These are phyloP conservation scores for Barypeithes pellucidus DNA, from an alignment of 2,888 invertebrate genomes.

Conservation along the genomic window DNA sequence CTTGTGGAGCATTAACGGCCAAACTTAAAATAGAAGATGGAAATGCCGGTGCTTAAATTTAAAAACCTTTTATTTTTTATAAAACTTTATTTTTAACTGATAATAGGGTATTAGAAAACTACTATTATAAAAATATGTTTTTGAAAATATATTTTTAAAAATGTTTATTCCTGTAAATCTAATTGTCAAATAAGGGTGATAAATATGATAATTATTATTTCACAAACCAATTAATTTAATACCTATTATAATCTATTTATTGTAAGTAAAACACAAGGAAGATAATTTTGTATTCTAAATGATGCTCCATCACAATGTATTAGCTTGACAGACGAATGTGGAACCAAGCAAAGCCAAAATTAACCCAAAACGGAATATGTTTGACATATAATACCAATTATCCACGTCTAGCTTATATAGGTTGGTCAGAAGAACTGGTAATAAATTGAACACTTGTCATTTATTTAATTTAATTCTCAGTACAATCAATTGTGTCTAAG, in stretches of 20 bases:
- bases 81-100: not conserved
- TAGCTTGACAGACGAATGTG: constrained; percentile 15
- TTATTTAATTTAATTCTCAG: no score
- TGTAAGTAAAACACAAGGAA: constrained; percentile 17
- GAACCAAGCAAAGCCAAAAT: constrained; percentile 1
- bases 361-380: constrained; percentile 17
- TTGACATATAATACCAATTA: constrained; percentile 28
- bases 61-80: not conserved
- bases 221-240: not conserved
- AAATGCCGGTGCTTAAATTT: constrained; percentile 7
- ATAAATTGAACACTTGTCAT: not conserved
- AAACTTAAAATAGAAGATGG: constrained; percentile 9
- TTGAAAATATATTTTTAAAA: no score
- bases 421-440: not conserved
- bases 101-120: not conserved
- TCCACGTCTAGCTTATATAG: not conserved
- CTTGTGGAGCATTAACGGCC: not conserved
- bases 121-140: no score
- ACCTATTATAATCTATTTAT: constrained; percentile 1
- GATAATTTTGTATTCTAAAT: constrained; percentile 9
- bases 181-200: no score
- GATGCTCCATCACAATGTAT: constrained; percentile 14
- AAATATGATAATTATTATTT: not conserved
- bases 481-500: no score
- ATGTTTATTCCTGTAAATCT: no score